These are phyloP conservation scores for Podarcis cretensis DNA, from an alignment of 2,113 vertebrate genomes.

Conservation along the genomic window DNA sequence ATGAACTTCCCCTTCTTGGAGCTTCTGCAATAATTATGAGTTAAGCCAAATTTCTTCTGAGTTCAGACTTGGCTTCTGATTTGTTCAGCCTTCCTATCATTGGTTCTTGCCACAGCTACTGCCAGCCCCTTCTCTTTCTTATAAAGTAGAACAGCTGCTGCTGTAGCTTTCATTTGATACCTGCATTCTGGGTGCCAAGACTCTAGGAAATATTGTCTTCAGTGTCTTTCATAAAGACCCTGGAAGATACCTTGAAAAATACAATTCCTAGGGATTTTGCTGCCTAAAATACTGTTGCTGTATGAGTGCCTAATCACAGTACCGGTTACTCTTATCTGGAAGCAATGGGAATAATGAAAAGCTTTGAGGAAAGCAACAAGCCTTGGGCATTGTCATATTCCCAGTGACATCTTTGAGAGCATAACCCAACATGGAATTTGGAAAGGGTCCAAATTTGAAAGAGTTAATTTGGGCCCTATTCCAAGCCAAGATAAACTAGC, in stretches of 20 bases:
- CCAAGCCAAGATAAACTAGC: neutral
- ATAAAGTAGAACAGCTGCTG: neutral
- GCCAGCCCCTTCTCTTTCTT: neutral
- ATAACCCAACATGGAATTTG: neutral
- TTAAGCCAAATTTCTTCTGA: neutral
- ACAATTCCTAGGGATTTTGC: neutral
- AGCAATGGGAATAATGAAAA: no score
- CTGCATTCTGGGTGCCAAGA: no score
- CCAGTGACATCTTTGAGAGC: no score
- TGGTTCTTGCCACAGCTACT: neutral
- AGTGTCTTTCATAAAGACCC: neutral
- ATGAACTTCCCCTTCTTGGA: neutral
- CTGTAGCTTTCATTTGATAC: neutral
- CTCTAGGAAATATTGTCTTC: neutral
- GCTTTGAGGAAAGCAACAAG: neutral
- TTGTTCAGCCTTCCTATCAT: neutral
- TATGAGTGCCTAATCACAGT: neutral
- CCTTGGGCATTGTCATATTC: neutral
- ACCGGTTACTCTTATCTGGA: no score
- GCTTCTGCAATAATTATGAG: neutral
- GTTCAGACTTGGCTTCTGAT: neutral
- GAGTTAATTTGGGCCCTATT: no score
- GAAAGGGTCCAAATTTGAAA: neutral
- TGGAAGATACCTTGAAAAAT: neutral
- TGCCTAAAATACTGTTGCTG: neutral